These are phyloP conservation scores for Homarus gammarus DNA, from an alignment of 2,888 invertebrate species.

Conservation along the genomic window DNA sequence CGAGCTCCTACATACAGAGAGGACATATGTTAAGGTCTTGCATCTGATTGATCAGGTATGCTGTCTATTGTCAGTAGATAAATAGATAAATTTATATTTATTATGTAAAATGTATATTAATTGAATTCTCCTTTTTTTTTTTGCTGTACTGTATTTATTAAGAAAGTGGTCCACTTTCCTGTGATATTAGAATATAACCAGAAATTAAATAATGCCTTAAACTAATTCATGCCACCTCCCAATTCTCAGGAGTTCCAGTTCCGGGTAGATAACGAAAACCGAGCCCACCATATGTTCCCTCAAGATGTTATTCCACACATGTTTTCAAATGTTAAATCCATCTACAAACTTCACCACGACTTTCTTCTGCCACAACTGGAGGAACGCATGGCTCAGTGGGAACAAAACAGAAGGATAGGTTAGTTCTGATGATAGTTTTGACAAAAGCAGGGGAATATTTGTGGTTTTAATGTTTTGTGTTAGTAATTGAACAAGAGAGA, in stretches of 20 bases:
- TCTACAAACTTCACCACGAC: conserved; percentile 84
- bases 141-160: too few relatives aligned
- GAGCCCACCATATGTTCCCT: conserved; percentile 82
- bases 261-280: conserved; percentile 83
- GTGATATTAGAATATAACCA: too few relatives aligned
- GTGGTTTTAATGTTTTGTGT: too few relatives aligned
- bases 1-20: conserved; percentile 83
- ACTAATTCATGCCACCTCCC: background rate
- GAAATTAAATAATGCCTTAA: too few relatives aligned
- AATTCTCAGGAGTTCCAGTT: conserved; percentile 82
- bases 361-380: conserved; percentile 84
- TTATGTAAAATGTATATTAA: background rate
- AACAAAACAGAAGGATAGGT: conserved; percentile 77
- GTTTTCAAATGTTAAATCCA: conserved; percentile 84
- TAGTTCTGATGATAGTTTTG: conserved; percentile 9
- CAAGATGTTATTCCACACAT: conserved; percentile 83
- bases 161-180: too few relatives aligned
- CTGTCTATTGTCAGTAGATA: background rate
- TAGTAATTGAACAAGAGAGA: too few relatives aligned
- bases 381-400: conserved; percentile 83
- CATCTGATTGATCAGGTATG: conserved; percentile 83
- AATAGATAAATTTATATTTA: background rate
- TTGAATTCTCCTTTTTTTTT: background rate
- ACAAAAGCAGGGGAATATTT: too few relatives aligned
- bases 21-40: conserved; percentile 83